Conservation (phyloP, 2,797 vertebrate genomes). For the Macropus fuliginosus region DNA sequence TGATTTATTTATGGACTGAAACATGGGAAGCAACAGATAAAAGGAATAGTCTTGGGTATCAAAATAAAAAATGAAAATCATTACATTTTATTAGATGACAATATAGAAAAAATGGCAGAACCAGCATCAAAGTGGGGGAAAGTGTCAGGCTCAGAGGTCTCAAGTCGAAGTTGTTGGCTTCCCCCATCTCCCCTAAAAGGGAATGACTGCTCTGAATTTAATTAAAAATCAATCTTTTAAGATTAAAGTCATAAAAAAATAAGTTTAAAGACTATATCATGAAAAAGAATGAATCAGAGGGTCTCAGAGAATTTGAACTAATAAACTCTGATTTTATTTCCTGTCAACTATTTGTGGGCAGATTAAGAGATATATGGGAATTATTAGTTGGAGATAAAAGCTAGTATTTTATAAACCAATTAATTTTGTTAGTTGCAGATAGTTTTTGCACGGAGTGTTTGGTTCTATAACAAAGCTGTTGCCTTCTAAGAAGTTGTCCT, state of each 20-base stretch:
- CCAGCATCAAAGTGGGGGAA: constrained; percentile 83
- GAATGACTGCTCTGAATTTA: constrained; percentile 86
- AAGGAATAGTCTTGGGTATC: constrained; percentile 82
- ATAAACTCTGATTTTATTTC: constrained; percentile 87
- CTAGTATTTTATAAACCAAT: constrained; percentile 86
- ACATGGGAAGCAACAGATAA: constrained; percentile 84
- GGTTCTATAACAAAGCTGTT: constrained; percentile 84
- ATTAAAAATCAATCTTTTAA: constrained; percentile 87
- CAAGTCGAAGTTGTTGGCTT: constrained; percentile 82
- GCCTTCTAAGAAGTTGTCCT: constrained; percentile 81
- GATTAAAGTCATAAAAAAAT: constrained; percentile 86
- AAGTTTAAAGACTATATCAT: constrained; percentile 87
- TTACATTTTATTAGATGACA: constrained; percentile 85
- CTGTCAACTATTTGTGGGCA: constrained; percentile 84
- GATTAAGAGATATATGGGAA: constrained; percentile 85
- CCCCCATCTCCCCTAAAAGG: constrained; percentile 84
- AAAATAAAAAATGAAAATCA: constrained; percentile 86
- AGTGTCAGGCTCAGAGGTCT: constrained; percentile 82
- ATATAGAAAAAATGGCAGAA: constrained; percentile 84
- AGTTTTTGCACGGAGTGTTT: constrained; percentile 86
- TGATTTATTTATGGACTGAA: constrained; percentile 85
- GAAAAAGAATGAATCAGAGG: constrained; percentile 85
- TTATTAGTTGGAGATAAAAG: constrained; percentile 86
- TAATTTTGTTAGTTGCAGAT: constrained; percentile 87
- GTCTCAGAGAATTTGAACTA: constrained; percentile 85